Evolutionary conservation across 2,113 vertebrate genomes (phyloP), one percentile per base, ranked within the genome.

Genomic region (Greenwoodochromis staneri): DNA sequence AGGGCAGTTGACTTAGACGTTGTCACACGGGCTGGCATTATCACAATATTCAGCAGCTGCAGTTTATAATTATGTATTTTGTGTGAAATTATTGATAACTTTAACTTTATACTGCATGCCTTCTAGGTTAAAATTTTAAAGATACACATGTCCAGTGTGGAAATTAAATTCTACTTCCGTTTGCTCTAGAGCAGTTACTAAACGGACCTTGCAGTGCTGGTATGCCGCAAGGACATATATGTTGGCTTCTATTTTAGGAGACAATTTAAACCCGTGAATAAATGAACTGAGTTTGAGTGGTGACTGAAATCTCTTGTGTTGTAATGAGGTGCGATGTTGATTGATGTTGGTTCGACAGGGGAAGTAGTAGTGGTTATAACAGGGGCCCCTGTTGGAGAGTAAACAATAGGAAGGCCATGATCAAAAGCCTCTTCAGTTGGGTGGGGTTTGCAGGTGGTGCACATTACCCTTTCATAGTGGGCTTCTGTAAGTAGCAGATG

Each of bases 371-470:
- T 88, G 66, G 88, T 78, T 78, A 78, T 92, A 92, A 92, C 93
- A 85, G 61, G 85, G 93, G 80, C 69, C 90, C 53, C 81, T 71
- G 82, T 90, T 87, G 87, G 82, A 88, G 86, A 69, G 59, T 87
- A 84, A 89, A 92, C 88, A 87, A 61, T 73, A 40, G 82, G 55
- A 51, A 85, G 80, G 80, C n/a, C 53, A 69, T 80, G 89, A 92
- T 94, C 88, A 91, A 93, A 92, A 88, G 89, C 31, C 71, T 91
- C 83, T 84, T 87, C 36, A 27, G 57, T 40, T 71, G 84, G 90
- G 82, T 92, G 94, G 86, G 86, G 94, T 93, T 84, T 85, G 87
- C 91, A 93, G 92, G 93, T 92, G 92, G 84, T 24, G 9, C 4
- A 59, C 82, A 87, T 89, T 88, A 87, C 51, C 69, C 71, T 38